A percentile compares a stretch with the other conserved stretches of the same genome.
Evolutionary conservation across 2,888 invertebrate genomes (phyloP).

Genomic region (Drosophila bunnanda): DNA sequence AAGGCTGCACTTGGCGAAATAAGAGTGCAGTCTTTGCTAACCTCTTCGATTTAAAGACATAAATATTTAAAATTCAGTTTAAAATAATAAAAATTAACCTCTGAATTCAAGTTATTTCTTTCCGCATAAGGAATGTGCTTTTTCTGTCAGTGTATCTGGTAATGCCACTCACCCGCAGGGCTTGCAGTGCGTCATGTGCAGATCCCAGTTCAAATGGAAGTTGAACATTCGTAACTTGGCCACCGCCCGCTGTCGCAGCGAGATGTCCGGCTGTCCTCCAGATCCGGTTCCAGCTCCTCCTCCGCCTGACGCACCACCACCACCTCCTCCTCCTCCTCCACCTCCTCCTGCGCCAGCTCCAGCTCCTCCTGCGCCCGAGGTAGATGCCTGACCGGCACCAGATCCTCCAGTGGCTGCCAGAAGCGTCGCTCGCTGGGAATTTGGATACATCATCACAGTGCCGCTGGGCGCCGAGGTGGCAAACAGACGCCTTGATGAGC

Average conservation of each 20-base stretch:
- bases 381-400: conserved; percentile 25
- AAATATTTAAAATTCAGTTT: neutral
- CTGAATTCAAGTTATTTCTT: neutral
- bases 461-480: conserved; percentile 83
- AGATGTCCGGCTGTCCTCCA: conserved; percentile 80
- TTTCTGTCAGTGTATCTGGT: conserved; percentile 17
- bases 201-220: conserved; percentile 85
- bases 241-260: conserved; percentile 84
- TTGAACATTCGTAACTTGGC: conserved; percentile 85
- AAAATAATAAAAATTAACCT: neutral
- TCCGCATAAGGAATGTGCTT: neutral
- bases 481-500: conserved; percentile 70
- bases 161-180: conserved; percentile 84
- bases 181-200: conserved; percentile 85
- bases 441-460: conserved; percentile 83
- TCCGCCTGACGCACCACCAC: neutral
- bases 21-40: too few relatives aligned
- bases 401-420: conserved; percentile 25
- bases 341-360: conserved; percentile 2
- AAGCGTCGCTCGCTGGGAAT: conserved; percentile 62
- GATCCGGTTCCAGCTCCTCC: conserved; percentile 37
- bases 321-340: neutral
- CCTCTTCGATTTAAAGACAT: too few relatives aligned
- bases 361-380: neutral
- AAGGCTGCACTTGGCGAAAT: conserved; percentile 19